Evolutionary conservation across 2,113 vertebrate species (phyloP).

Genomic region (crab-eating macaque (Macaca fascicularis)): DNA sequence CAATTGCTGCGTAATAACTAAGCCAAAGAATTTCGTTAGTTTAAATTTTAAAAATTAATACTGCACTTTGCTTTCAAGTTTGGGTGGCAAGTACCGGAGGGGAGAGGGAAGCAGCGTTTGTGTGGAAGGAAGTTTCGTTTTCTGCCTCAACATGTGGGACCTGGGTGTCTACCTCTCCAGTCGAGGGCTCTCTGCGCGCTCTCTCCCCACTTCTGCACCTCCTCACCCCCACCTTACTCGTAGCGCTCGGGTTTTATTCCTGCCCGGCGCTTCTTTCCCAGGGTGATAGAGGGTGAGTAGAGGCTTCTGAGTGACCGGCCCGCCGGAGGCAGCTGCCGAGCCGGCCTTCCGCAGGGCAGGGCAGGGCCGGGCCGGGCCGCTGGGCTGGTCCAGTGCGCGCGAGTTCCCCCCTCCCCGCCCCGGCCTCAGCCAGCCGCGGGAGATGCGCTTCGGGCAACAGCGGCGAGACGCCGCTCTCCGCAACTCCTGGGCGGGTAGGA

Average conservation of each 20-base stretch:
- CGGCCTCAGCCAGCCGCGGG: not conserved
- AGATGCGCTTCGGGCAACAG: not conserved
- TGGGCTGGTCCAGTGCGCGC: not conserved
- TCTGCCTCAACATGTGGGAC: not conserved
- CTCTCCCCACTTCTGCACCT: not conserved
- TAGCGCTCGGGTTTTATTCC: not conserved
- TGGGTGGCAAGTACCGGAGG: not conserved
- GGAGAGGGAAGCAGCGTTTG: not conserved
- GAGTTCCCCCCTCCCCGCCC: not conserved
- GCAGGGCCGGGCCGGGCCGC: not conserved
- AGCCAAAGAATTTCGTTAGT: constrained; percentile 57
- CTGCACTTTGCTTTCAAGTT: not conserved
- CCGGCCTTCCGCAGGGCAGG: not conserved
- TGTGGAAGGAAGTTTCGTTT: not conserved
- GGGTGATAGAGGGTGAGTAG: not conserved
- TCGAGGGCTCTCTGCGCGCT: too few species aligned
- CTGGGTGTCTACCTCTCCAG: not conserved
- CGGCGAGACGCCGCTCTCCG: not conserved
- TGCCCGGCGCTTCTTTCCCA: not conserved
- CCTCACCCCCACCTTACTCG: accelerated
- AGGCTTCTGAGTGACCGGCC: not conserved
- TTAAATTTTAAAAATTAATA: not conserved
- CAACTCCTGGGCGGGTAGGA: not conserved
- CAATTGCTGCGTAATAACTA: not conserved
- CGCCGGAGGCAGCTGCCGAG: not conserved